Conservation (phyloP, 2,113 vertebrate species). For the Todiramphus chloris region DNA sequence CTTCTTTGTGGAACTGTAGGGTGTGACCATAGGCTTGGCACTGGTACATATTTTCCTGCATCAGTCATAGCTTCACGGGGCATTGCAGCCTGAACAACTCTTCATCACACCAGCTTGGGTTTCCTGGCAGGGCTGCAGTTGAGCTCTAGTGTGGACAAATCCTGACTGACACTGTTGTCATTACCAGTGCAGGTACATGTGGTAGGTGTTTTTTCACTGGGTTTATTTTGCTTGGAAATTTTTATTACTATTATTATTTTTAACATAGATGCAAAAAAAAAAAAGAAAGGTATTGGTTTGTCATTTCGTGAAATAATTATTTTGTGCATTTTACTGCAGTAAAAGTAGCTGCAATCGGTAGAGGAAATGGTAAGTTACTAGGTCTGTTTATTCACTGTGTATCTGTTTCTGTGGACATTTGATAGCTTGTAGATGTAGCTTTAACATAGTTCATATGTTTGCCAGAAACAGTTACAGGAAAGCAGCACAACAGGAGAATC, state of each 20-base stretch:
- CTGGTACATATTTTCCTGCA: fast-evolving
- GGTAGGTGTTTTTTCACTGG: neutral
- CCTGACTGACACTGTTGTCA: neutral
- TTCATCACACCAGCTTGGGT: fast-evolving
- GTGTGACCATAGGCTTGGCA: neutral
- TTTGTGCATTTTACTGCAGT: neutral
- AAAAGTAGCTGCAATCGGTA: neutral
- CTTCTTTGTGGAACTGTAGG: neutral
- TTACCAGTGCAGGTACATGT: neutral
- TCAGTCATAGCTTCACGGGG: neutral
- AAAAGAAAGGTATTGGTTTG: neutral
- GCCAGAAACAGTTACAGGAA: neutral
- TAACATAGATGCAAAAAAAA: neutral
- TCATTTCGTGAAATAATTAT: neutral
- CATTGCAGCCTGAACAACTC: neutral
- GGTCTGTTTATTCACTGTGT: neutral
- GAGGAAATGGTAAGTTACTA: neutral
- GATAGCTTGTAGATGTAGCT: neutral
- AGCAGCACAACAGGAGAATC: neutral
- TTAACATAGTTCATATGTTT: neutral
- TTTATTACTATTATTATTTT: neutral
- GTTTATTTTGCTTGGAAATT: neutral
- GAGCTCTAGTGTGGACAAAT: neutral
- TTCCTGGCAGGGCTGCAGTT: neutral
- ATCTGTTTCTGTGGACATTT: neutral